These are phyloP conservation scores for Dendrolimus punctatus DNA, from an alignment of 1,140 invertebrate species.

Conservation along the genomic window DNA sequence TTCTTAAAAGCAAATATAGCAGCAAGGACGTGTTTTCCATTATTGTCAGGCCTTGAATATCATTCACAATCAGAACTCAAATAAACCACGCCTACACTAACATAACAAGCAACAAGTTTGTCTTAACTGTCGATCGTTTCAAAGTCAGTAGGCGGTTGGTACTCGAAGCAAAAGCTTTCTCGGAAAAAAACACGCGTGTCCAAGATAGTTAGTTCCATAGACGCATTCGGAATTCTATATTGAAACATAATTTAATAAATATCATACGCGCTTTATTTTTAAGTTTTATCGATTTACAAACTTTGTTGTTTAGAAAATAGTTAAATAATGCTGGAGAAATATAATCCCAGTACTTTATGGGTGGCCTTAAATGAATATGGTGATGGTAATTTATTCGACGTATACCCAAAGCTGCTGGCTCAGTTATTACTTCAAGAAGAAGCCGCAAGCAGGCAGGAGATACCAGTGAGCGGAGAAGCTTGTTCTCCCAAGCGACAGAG, in stretches of 20 bases:
- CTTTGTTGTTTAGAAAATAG: too few species aligned
- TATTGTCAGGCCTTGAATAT: too few species aligned
- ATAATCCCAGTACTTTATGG: constrained; percentile 66
- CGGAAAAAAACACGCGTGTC: constrained; percentile 6
- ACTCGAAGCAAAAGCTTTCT: constrained; percentile 28
- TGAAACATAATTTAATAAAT: too few species aligned
- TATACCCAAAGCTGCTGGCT: constrained; percentile 63
- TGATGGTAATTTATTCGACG: constrained; percentile 67
- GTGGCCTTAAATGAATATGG: constrained; percentile 66
- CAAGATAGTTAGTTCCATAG: neutral
- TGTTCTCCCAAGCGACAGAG: constrained; percentile 79
- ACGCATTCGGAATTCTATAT: too few species aligned
- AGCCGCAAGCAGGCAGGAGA: constrained; percentile 54
- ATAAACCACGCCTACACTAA: too few species aligned
- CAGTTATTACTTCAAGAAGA: constrained; percentile 64
- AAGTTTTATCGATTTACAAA: too few species aligned
- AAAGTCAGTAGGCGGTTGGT: constrained; percentile 38
- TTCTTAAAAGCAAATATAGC: too few species aligned
- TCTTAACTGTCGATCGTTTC: constrained; percentile 2
- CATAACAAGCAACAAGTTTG: neutral
- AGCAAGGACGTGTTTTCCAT: too few species aligned
- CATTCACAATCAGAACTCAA: too few species aligned
- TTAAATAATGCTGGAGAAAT: constrained; percentile 22
- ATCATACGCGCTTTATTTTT: too few species aligned
- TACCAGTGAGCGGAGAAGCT: constrained; percentile 56